Conservation (phyloP, 2,888 invertebrate genomes). For the Watsonalla cultraria region DNA sequence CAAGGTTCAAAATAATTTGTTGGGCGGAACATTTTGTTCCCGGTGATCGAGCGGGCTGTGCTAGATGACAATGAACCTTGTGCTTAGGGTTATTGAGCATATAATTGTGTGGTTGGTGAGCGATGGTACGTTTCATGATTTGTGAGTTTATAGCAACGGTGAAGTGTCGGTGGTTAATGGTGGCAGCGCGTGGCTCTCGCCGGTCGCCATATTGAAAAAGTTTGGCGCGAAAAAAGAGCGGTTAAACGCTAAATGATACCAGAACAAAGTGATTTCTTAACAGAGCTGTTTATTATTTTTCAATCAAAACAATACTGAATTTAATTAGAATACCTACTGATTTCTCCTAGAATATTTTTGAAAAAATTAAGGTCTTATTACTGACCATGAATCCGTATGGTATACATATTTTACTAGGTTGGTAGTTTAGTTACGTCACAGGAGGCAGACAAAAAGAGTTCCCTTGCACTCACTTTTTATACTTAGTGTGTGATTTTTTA, state of each 20-base stretch:
- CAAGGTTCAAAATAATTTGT: slow-evolving; percentile 71
- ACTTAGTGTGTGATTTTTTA: too few species aligned
- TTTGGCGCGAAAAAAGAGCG: slow-evolving; percentile 71
- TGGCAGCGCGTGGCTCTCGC: slow-evolving; percentile 72
- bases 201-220: slow-evolving; percentile 76
- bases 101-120: slow-evolving; percentile 34
- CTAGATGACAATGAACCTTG: slow-evolving; percentile 44
- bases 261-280: slow-evolving; percentile 21
- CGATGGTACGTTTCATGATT: slow-evolving; percentile 75
- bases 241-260: slow-evolving; percentile 39
- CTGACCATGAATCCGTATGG: too few species aligned
- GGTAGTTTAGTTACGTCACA: too few species aligned
- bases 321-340: too few species aligned
- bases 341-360: too few species aligned
- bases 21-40: slow-evolving; percentile 52
- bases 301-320: too few species aligned
- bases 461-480: too few species aligned
- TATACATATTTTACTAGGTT: too few species aligned
- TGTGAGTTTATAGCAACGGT: slow-evolving; percentile 79
- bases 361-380: too few species aligned
- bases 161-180: slow-evolving; percentile 78
- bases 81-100: slow-evolving; percentile 29
- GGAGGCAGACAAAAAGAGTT: too few species aligned
- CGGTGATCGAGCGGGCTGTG: slow-evolving; percentile 40
- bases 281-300: slow-evolving; percentile 3